Evolutionary conservation across 2,797 vertebrate species (phyloP).

Genomic region (Cossypha caffra): DNA sequence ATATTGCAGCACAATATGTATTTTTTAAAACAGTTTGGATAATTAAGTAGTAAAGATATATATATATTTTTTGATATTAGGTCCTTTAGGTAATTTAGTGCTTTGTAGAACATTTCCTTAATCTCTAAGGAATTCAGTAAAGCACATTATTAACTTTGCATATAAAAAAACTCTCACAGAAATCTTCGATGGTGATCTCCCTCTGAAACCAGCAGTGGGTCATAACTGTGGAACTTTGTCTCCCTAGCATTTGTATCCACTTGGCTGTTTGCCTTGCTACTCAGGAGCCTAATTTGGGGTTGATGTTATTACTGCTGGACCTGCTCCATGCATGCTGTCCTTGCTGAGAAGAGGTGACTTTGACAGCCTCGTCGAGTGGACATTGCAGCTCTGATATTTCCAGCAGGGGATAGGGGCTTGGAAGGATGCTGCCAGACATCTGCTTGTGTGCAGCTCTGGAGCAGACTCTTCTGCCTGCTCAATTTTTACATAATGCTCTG

Average conservation of each 20-base stretch:
- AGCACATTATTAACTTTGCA: background rate
- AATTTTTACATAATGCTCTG: background rate
- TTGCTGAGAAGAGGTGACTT: background rate
- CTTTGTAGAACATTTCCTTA: background rate
- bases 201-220: background rate
- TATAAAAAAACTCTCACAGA: background rate
- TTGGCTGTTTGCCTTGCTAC: background rate
- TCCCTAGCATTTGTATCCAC: background rate
- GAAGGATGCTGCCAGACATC: background rate
- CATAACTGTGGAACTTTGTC: background rate
- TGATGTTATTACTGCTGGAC: background rate
- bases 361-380: background rate
- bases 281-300: background rate
- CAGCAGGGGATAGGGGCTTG: background rate
- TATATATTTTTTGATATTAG: background rate
- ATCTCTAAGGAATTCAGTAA: background rate
- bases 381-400: background rate
- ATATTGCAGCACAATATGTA: background rate
- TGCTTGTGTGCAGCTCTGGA: background rate
- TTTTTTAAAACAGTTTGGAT: background rate
- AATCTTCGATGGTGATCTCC: background rate
- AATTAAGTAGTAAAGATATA: background rate
- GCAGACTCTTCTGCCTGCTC: background rate
- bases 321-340: background rate
- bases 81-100: background rate